These are phyloP conservation scores for Saccostrea cuccullata DNA, from an alignment of 1,140 invertebrate species.

Conservation along the genomic window DNA sequence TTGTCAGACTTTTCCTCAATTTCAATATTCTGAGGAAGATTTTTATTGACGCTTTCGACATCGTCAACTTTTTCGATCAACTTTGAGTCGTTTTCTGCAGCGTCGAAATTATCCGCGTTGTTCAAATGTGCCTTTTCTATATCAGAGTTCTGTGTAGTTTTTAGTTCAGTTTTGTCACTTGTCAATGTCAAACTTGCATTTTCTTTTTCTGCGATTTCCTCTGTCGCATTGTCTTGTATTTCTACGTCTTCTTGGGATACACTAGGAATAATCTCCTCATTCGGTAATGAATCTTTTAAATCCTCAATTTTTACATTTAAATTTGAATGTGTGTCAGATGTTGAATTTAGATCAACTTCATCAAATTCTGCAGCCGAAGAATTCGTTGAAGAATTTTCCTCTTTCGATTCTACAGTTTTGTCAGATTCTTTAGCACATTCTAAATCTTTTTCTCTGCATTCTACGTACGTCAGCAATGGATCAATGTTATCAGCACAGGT, in stretches of 20 bases:
- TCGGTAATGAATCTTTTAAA: background rate
- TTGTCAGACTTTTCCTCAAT: too few relatives aligned
- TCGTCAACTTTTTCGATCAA: background rate
- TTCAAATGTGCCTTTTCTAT: background rate
- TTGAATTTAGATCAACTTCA: background rate
- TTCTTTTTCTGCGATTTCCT: background rate
- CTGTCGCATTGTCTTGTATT: background rate
- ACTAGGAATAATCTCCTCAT: background rate
- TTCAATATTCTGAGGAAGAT: too few relatives aligned
- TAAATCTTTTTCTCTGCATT: background rate
- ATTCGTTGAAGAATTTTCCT: background rate
- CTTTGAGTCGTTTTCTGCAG: background rate
- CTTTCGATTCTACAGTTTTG: background rate
- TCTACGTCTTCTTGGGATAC: background rate
- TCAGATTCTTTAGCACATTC: background rate
- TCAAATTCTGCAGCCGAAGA: constrained; percentile 10
- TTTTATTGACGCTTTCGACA: background rate
- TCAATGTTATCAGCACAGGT: background rate
- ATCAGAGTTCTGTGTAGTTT: background rate
- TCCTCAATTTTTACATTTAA: background rate
- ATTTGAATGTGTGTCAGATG: background rate
- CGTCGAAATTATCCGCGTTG: background rate
- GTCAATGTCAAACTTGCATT: background rate
- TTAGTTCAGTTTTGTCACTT: background rate
- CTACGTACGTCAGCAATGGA: background rate